phyloP scores from a whole-genome alignment of 2,888 invertebrate genomes.

The Metacarcinus magister region DNA sequence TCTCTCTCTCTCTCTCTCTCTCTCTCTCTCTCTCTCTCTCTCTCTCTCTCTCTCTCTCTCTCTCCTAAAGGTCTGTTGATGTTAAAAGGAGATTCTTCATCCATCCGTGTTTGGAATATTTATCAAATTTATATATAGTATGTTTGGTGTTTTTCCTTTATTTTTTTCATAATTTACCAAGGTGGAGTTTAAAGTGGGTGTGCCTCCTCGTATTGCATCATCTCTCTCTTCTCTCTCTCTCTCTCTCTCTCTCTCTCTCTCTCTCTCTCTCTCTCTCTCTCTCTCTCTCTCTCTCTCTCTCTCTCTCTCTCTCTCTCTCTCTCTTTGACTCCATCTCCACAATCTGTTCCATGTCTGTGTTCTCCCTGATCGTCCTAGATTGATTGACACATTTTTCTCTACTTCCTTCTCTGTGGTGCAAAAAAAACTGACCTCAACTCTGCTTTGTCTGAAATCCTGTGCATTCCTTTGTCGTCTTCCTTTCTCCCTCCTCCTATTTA shows the following conservation, averaged over 20 bases:
- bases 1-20: too few relatives aligned
- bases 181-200: not conserved
- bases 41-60: too few relatives aligned
- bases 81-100: not conserved
- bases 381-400: too few relatives aligned
- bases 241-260: constrained; percentile 16
- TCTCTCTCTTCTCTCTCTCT: not conserved
- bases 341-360: not conserved
- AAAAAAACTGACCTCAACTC: too few relatives aligned
- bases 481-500: not conserved
- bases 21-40: too few relatives aligned
- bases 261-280: constrained; percentile 63
- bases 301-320: constrained; percentile 60
- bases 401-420: too few relatives aligned
- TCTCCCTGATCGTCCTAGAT: not conserved
- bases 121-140: not conserved
- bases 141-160: not conserved
- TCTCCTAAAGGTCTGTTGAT: too few relatives aligned
- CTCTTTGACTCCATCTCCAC: not conserved
- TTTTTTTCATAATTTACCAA: not conserved
- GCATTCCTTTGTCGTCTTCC: not conserved
- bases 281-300: constrained; percentile 63
- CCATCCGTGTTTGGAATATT: not conserved
- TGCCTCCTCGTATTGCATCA: not conserved
- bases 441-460: too few relatives aligned